Evolutionary conservation across 2,888 invertebrate species (phyloP), one percentile per base, ranked within the genome.

Genomic region (Euzophera pinguis): DNA sequence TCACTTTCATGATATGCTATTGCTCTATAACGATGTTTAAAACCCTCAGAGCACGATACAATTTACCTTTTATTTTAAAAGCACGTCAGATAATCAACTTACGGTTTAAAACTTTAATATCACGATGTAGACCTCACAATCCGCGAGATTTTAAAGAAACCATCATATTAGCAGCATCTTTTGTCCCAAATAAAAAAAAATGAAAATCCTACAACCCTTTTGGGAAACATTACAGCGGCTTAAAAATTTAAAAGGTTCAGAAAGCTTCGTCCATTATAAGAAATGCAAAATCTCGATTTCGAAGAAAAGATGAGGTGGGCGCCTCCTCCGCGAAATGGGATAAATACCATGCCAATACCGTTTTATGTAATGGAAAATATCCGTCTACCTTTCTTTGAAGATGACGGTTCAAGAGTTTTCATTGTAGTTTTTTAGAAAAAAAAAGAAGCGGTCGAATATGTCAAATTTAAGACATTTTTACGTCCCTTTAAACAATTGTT

Each of bases 371-470:
- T 27, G 22, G 4, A 42, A 37, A 45, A 42, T 37, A 35, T 35
- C 22, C 51, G 27, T 13, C 35, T 34, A 22, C 13, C 27, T 8
- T 22, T 35, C 37, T 51, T 51, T 51, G 35, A 51, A 42, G 43
- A 50, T 50, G 43, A 51, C 43, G 51, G 43, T 43, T 43, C 43
- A 43, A 45, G 32, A 6, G 14, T 13, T 10, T 14, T 8, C 16
- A 16, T 3, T 0, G 16, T 1, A 3, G 39, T 2, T 32, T 32
- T 32, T 7, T n/a, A n/a, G n/a, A 9, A 8, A 32, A 32, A 32
- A 32, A 32, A 32, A 4, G 1, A 8, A 32, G 32, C 10, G 7
- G 32, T 10, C 32, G 32, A 32, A 32, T 32, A 32, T 22, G 22
- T 22, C 22, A 2, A 32, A 32, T 32, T 9, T 6, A 9, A 8